phyloP scores from a whole-genome alignment of 2,888 invertebrate species.

The Plemyria rubiginata region DNA sequence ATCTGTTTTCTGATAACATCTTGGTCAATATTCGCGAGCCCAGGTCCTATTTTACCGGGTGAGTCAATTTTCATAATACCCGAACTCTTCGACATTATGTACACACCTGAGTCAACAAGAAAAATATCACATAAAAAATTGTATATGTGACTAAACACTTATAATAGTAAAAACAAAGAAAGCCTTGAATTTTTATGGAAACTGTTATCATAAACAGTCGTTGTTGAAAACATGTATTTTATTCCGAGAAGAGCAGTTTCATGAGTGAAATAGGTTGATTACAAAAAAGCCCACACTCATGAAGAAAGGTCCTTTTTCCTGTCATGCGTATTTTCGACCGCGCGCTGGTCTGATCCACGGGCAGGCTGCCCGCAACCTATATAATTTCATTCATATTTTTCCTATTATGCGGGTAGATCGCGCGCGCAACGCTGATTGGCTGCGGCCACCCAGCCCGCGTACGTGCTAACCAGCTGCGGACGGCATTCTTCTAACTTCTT shows the following conservation, averaged over 20 bases:
- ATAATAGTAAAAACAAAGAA: too few relatives aligned
- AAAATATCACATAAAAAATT: constrained; percentile 7
- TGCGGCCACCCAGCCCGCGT: too few relatives aligned
- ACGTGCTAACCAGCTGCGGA: too few relatives aligned
- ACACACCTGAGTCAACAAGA: constrained; percentile 83
- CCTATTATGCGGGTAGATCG: too few relatives aligned
- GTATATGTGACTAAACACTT: too few relatives aligned
- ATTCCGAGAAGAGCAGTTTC: not conserved
- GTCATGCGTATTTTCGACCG: too few relatives aligned
- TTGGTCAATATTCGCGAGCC: constrained; percentile 76
- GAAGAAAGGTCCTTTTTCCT: too few relatives aligned
- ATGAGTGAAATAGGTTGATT: not conserved
- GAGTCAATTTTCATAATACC: constrained; percentile 90
- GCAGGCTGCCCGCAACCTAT: too few relatives aligned
- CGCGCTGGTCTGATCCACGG: too few relatives aligned
- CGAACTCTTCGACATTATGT: constrained; percentile 91
- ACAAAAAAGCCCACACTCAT: not conserved
- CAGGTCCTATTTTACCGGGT: constrained; percentile 82
- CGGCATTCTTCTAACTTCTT: too few relatives aligned
- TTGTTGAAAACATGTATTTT: not conserved
- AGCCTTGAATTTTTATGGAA: not conserved
- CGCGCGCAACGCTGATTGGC: too few relatives aligned
- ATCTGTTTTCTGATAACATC: constrained; percentile 81
- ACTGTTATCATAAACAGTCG: constrained; percentile 3
- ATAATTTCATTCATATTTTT: too few relatives aligned